Evolutionary conservation across 2,888 invertebrate genomes (phyloP).

Genomic region (Thymelicus lineola): DNA sequence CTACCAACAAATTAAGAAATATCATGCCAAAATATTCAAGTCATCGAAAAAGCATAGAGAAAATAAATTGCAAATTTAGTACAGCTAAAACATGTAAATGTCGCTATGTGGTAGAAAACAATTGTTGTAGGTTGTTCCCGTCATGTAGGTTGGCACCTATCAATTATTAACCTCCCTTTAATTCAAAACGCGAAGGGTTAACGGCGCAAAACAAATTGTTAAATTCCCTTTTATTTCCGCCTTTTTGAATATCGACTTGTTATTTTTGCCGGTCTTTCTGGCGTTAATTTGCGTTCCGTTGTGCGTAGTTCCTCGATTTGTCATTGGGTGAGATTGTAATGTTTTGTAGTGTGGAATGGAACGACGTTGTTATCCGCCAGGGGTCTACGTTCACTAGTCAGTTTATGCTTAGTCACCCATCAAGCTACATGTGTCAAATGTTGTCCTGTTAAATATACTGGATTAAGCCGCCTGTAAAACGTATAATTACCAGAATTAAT

Average conservation of each 20-base stretch:
- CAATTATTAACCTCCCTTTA: slow-evolving; percentile 60
- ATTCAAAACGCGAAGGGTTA: slow-evolving; percentile 54
- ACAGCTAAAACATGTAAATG: slow-evolving; percentile 1
- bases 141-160: slow-evolving; percentile 43
- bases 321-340: slow-evolving; percentile 55
- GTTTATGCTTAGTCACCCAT: slow-evolving; percentile 66
- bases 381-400: slow-evolving; percentile 27
- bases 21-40: neutral
- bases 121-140: slow-evolving; percentile 3
- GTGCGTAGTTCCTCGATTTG: slow-evolving; percentile 47
- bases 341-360: slow-evolving; percentile 54
- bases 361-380: slow-evolving; percentile 29
- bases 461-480: slow-evolving; percentile 20
- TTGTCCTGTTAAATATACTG: slow-evolving; percentile 14
- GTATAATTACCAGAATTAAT: neutral
- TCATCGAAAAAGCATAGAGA: slow-evolving; percentile 6
- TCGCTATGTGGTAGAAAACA: slow-evolving; percentile 21
- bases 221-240: slow-evolving; percentile 56
- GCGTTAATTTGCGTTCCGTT: slow-evolving; percentile 52
- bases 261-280: slow-evolving; percentile 65
- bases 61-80: slow-evolving; percentile 17
- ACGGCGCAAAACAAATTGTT: slow-evolving; percentile 61
- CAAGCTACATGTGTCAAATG: slow-evolving; percentile 45
- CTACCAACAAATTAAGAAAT: slow-evolving; percentile 12
- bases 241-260: slow-evolving; percentile 66